Base-by-base conservation (phyloP, 35 echinoderm and acorn worm genomes). In the Apostichopus parvimensis region DNA sequence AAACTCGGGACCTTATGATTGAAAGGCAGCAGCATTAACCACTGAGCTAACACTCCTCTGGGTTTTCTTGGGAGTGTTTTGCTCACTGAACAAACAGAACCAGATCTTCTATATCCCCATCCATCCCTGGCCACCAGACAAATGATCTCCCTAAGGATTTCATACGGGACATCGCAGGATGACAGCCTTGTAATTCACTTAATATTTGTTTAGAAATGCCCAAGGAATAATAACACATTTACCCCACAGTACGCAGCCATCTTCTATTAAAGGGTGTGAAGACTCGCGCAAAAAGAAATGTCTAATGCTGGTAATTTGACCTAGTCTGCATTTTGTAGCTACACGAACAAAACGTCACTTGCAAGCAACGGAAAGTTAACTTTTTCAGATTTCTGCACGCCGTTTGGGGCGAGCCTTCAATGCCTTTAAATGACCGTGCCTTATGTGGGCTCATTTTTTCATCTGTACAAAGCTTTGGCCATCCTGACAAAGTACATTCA, bases 51-150 rank as follows among this genome's bases (percentile, higher is more conserved):
- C 28, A 34, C 28, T 34, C 57, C 70, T 18, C 77, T 18, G 7
- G 89, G 89, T 10, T 60, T 77, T 61, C 23, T 75, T 14, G 0
- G 87, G 77, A 66, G 11, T 13, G 72, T 61, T 54, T 5, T 86
- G 77, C 4, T 13, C 11, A 53, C 59, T 54, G 15, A 26, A 91
- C 90, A 91, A 5, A 26, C 18, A 7, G 10, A 7, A 80, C 90
- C 7, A 58, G 13, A 75, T 79, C 54, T 79, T 91, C 90, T 12
- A 87, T 87, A 34, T 70, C 80, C 53, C 64, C 21, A 79, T 93
- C 86, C 7, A 89, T 79, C 4, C 77, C 73, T 77, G 86, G 80
- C 93, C 93, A 94, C 66, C 93, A 94, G 1, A 94, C 20, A 52
- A 90, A 89, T 34, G 82, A 87, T 18, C 87, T 68, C 6, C 3